Conservation (phyloP, 1,140 invertebrate genomes). For the Adoxophyes honmai region DNA sequence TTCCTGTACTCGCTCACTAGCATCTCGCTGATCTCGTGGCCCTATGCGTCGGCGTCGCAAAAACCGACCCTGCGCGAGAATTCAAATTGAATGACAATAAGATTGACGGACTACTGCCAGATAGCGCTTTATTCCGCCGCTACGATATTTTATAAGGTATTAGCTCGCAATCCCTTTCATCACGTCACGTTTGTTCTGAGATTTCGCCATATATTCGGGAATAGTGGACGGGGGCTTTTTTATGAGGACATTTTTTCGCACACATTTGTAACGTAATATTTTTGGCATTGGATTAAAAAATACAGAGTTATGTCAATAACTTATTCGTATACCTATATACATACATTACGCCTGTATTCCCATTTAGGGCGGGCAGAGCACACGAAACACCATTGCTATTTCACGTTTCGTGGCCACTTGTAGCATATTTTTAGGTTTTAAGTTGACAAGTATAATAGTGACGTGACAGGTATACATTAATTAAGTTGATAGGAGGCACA, state of each 20-base stretch:
- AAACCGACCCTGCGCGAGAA: conserved; percentile 62
- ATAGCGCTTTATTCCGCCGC: conserved; percentile 33
- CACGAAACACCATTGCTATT: too few relatives aligned
- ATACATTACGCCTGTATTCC: too few relatives aligned
- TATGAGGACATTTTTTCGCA: background rate
- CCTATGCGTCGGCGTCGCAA: conserved; percentile 32
- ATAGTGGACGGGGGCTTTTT: conserved; percentile 1
- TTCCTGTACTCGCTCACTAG: too few relatives aligned
- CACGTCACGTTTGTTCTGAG: conserved; percentile 9
- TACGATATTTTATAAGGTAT: conserved; percentile 11
- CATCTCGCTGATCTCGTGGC: conserved; percentile 17
- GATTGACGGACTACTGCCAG: conserved; percentile 60
- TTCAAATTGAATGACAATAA: conserved; percentile 73
- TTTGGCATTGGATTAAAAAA: background rate
- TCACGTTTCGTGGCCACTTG: too few relatives aligned
- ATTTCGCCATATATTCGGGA: conserved; percentile 2
- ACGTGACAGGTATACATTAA: too few relatives aligned
- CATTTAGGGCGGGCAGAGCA: too few relatives aligned
- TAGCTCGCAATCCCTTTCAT: background rate
- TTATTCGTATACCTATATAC: too few relatives aligned
- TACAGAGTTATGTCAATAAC: background rate
- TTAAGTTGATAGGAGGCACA: too few relatives aligned
- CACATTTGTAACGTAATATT: too few relatives aligned
- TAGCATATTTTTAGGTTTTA: too few relatives aligned
- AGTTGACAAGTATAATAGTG: too few relatives aligned